Evolutionary conservation across 2,888 invertebrate genomes (phyloP), one percentile per base, ranked within the genome.

Genomic region (Urechis unicinctus): DNA sequence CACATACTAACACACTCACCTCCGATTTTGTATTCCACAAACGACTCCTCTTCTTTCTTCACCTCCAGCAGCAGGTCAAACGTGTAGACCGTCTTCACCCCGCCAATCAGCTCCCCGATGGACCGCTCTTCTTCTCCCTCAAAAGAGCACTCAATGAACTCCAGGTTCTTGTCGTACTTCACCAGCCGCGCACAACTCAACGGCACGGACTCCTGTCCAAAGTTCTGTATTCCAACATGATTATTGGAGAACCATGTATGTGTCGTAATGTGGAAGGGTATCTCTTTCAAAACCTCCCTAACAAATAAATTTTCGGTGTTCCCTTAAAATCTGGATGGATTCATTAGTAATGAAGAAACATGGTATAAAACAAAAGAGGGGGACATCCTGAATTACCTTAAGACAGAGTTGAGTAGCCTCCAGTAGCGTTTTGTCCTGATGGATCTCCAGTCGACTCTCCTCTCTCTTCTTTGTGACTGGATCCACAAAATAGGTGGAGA

Each of bases 161-260:
- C 86, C 57, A 81, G 81, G 47, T 79, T 76, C 53, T 82, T 82
- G 68, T 88, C 85, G 68, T 86, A 89, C 54, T 82, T 83, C 24
- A 89, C 88, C 28, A 90, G 78, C 3, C 89, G 84, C 68, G 86
- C 87, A 60, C 85, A 84, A 51, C 85, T 82, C n/a, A 85, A 65
- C 2, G 84, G 82, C 1, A 85, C 83, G 56, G 82, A 70, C 25
- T 78, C 78, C 28, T n/a, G n/a, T n/a, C n/a, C n/a, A n/a, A n/a
- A n/a, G n/a, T n/a, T n/a, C n/a, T n/a, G n/a, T n/a, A n/a, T n/a
- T n/a, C n/a, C n/a, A n/a, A n/a, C n/a, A n/a, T n/a, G n/a, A n/a
- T n/a, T n/a, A n/a, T n/a, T n/a, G n/a, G n/a, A n/a, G n/a, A n/a
- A n/a, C n/a, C n/a, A n/a, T n/a, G n/a, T n/a, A n/a, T n/a, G n/a